Percentiles rank a stretch among this genome's conserved stretches.
Evolutionary conservation across 2,888 invertebrate genomes (phyloP).

Genomic region (Lomographa bimaculata): DNA sequence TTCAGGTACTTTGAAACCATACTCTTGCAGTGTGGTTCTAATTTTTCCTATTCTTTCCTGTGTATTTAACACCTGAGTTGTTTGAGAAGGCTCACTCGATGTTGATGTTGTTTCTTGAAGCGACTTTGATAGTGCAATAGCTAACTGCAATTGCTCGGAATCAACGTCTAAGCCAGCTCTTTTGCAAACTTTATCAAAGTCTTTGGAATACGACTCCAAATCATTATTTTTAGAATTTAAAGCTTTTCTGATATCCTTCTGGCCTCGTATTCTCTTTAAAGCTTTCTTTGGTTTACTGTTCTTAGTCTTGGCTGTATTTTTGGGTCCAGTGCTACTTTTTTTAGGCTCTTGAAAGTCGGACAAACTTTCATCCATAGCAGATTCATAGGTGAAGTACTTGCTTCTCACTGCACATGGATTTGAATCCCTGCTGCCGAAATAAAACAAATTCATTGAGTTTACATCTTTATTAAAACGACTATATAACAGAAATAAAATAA

Average conservation of each 20-base stretch:
- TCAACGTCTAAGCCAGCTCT: slow-evolving; percentile 80
- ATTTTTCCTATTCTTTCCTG: slow-evolving; percentile 63
- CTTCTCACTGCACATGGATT: slow-evolving; percentile 51
- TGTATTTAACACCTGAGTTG: slow-evolving; percentile 37
- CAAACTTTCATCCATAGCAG: slow-evolving; percentile 71
- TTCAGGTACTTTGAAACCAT: slow-evolving; percentile 82
- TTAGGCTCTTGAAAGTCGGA: slow-evolving; percentile 67
- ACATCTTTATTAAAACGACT: slow-evolving; percentile 28
- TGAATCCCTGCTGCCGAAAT: slow-evolving; percentile 48
- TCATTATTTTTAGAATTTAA: slow-evolving; percentile 65
- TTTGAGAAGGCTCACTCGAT: slow-evolving; percentile 24
- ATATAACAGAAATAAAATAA: slow-evolving; percentile 20
- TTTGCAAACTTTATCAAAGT: slow-evolving; percentile 70
- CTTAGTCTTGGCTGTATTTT: slow-evolving; percentile 38
- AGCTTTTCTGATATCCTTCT: slow-evolving; percentile 66
- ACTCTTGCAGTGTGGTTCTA: slow-evolving; percentile 82
- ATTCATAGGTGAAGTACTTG: slow-evolving; percentile 58
- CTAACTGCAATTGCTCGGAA: slow-evolving; percentile 86
- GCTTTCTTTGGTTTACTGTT: slow-evolving; percentile 44
- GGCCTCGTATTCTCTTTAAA: slow-evolving; percentile 54
- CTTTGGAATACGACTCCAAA: slow-evolving; percentile 61
- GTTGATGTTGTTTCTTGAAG: slow-evolving; percentile 40
- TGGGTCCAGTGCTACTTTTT: slow-evolving; percentile 49
- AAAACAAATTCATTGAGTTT: slow-evolving; percentile 44
- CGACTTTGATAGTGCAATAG: slow-evolving; percentile 86